These are phyloP conservation scores for Carassius auratus DNA, from an alignment of 2,113 vertebrate species.

Conservation along the genomic window DNA sequence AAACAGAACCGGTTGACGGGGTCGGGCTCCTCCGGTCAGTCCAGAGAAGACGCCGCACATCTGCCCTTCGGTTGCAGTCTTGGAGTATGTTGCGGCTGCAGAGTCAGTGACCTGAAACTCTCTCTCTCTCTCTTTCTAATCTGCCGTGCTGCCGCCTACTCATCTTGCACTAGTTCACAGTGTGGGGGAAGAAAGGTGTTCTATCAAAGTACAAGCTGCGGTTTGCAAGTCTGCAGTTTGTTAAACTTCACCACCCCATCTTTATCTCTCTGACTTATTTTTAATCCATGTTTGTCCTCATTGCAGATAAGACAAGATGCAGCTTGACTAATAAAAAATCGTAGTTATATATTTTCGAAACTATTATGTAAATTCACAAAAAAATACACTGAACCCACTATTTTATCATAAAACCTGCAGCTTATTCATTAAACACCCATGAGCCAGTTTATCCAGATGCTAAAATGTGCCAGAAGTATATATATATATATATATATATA, in stretches of 20 bases:
- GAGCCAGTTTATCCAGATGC: not conserved
- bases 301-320: not conserved
- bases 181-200: slow-evolving; percentile 55
- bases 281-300: slow-evolving; percentile 17
- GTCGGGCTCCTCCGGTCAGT: slow-evolving; percentile 55
- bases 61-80: slow-evolving; percentile 60
- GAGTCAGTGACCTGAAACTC: slow-evolving; percentile 67
- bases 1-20: slow-evolving; percentile 57
- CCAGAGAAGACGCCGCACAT: not conserved
- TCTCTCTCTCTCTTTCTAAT: slow-evolving; percentile 59
- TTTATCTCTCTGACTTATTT: slow-evolving; percentile 28
- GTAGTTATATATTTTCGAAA: not conserved
- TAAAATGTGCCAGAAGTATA: not conserved
- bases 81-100: slow-evolving; percentile 56
- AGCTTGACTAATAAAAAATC: too few species aligned
- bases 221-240: slow-evolving; percentile 57
- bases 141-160: slow-evolving; percentile 62
- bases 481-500: not conserved
- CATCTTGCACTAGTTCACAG: slow-evolving; percentile 58
- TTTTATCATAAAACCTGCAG: not conserved
- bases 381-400: not conserved
- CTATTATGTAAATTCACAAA: not conserved
- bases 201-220: slow-evolving; percentile 48
- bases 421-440: not conserved
- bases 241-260: slow-evolving; percentile 5